These are phyloP conservation scores for Ciconia stormi DNA, from an alignment of 2,113 vertebrate genomes.

Conservation along the genomic window DNA sequence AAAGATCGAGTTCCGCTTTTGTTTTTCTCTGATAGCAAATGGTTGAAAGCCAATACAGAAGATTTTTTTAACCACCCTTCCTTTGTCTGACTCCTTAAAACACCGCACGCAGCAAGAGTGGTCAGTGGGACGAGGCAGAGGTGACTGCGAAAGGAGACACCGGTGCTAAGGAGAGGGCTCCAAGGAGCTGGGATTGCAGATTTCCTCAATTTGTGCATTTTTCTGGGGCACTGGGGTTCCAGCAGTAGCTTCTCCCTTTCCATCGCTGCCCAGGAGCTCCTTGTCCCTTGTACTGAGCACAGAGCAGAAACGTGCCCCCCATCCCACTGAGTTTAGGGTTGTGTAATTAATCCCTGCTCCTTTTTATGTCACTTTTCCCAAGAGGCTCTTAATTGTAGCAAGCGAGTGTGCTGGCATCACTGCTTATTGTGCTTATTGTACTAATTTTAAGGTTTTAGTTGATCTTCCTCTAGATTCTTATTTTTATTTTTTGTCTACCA, in stretches of 20 bases:
- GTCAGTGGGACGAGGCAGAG: background rate
- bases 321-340: background rate
- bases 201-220: background rate
- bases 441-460: background rate
- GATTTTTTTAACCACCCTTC: background rate
- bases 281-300: background rate
- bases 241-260: background rate
- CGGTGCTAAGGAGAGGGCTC: background rate
- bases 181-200: background rate
- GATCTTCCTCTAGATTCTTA: background rate
- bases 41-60: background rate
- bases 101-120: background rate
- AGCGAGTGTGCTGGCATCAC: background rate
- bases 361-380: background rate
- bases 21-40: slow-evolving; percentile 24
- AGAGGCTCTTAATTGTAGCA: background rate
- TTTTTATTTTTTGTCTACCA: background rate
- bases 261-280: background rate
- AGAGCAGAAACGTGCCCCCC: background rate
- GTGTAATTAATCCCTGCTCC: background rate
- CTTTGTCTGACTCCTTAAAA: background rate
- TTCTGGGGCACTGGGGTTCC: background rate
- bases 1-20: slow-evolving; percentile 52
- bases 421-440: background rate
- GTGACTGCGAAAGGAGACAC: background rate